A percentile compares a stretch with the other conserved stretches of the same genome.
Conservation (phyloP, 2,888 invertebrate species). For the Papilio gigon region DNA sequence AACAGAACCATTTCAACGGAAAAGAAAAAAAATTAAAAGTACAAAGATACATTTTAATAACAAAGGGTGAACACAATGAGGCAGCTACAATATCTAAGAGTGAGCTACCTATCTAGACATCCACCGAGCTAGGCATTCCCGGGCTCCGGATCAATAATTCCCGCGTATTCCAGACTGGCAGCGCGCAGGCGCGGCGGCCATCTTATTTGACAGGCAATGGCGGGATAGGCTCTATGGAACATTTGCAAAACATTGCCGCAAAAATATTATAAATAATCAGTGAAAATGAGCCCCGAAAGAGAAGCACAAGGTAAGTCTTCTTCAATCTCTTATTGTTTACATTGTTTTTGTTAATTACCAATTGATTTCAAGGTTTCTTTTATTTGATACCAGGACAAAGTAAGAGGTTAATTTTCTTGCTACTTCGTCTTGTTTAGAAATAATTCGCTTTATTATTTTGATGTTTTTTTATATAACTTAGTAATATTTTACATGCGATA, state of each 20-base stretch:
- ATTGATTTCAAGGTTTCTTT: background rate
- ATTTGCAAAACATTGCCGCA: conserved; percentile 56
- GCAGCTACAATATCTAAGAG: background rate
- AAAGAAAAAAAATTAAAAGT: background rate
- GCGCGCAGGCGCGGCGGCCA: conserved; percentile 60
- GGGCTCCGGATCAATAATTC: conserved; percentile 67
- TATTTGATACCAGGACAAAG: background rate
- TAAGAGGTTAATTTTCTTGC: background rate
- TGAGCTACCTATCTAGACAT: conserved; percentile 44
- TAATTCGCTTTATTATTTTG: background rate
- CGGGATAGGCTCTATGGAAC: conserved; percentile 49
- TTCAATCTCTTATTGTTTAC: conserved; percentile 18
- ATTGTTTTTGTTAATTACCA: background rate
- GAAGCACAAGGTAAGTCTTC: conserved; percentile 65
- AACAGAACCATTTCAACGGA: background rate
- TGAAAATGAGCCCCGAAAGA: conserved; percentile 66
- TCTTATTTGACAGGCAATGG: conserved; percentile 50
- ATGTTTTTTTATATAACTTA: background rate
- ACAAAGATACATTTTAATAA: background rate
- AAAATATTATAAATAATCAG: conserved; percentile 45
- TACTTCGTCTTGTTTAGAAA: background rate
- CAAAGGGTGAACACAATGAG: background rate
- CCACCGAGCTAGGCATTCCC: conserved; percentile 54
- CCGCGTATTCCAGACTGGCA: conserved; percentile 53
- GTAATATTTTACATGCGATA: too few relatives aligned